Base-by-base conservation (phyloP, 37 sponge, comb jelly and placozoan genomes). In the Axinella damicornis region DNA sequence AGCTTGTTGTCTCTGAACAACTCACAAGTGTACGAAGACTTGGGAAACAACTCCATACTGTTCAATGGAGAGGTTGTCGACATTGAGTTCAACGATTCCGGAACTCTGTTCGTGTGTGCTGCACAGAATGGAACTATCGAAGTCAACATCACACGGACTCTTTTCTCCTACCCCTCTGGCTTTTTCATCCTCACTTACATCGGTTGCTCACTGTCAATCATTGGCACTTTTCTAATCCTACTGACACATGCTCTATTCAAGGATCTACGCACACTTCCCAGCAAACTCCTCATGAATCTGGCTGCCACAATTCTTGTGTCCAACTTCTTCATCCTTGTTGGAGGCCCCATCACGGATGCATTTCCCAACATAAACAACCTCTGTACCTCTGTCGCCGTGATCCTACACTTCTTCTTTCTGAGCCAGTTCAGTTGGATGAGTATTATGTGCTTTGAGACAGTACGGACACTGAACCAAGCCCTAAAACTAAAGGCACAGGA, bases 391-490 rank as follows among this genome's bases (percentile, higher is more conserved):
- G 62, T 80, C 5, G 88, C n/a, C n/a, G n/a, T n/a, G n/a, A n/a
- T n/a, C n/a, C n/a, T n/a, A n/a, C n/a, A n/a, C n/a, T n/a, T n/a
- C 76, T 57, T 53, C 13, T 83, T 71, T 57, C 79, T 89, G 21
- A 56, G 76, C 53, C 83, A 81, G 33, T 83, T 89, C 57, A 53
- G 17, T n/a, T 89, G 89, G 89, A 89, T 83, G 83, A 72, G 59
- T 25, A 40, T 89, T n/a, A 56, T 89, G 57, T 59, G 61, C n/a
- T n/a, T 69, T 2, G 57, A 83, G 9, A 28, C 83, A 27, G 66
- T 33, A 0, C 14, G 66, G 20, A 53, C 17, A 0, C 61, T 89
- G 2, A 5, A 69, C 32, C 69, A 34, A 22, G 78, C 76, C 20
- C 30, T 1, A 37, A 59, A 61, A 40, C 21, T 81, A 11, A 39